These are phyloP conservation scores for Eulemur macaco DNA, from an alignment of 2,113 vertebrate species.

Conservation along the genomic window DNA sequence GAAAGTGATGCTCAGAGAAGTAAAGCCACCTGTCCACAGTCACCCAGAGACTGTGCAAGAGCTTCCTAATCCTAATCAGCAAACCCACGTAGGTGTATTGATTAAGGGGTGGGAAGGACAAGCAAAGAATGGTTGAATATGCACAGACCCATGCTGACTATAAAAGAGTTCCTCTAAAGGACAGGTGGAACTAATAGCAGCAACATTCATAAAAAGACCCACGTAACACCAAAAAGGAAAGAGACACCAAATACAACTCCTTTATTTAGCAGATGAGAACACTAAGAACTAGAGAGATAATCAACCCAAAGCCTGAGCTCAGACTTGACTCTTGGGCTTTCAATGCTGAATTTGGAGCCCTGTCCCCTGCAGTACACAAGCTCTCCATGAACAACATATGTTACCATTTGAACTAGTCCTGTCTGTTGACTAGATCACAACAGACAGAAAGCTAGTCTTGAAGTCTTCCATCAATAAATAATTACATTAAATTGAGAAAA, in stretches of 20 bases:
- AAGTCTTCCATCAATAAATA: background rate
- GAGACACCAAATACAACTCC: background rate
- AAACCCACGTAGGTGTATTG: background rate
- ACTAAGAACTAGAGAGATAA: background rate
- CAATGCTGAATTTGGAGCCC: background rate
- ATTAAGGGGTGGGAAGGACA: background rate
- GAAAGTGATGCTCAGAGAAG: background rate
- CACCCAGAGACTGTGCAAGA: background rate
- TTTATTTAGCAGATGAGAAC: background rate
- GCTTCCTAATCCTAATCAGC: background rate
- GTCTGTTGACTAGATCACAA: background rate
- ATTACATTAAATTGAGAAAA: conserved; percentile 5
- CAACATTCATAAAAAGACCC: background rate
- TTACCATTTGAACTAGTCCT: background rate
- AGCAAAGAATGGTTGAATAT: background rate
- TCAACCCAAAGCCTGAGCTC: background rate
- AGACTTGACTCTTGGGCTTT: background rate
- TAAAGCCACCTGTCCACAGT: background rate
- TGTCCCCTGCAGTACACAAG: background rate
- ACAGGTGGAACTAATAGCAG: background rate
- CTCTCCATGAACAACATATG: background rate
- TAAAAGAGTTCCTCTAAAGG: background rate
- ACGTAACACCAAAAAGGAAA: background rate
- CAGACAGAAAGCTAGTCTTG: background rate
- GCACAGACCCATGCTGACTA: background rate